Conservation (phyloP, 2,888 invertebrate species). For the Drosophila stalkeri region DNA sequence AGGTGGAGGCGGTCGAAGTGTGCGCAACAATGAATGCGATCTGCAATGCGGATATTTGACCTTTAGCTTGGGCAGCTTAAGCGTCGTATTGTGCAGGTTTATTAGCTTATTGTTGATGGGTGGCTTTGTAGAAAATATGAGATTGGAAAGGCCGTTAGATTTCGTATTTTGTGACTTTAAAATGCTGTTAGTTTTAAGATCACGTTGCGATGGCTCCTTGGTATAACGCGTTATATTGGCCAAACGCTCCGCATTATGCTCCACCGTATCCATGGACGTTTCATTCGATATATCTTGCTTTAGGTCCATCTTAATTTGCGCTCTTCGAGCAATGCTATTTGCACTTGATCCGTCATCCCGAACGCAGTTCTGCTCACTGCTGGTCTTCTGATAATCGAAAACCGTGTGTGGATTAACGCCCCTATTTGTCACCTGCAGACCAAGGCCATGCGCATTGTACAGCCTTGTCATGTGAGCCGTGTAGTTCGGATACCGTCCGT, state of each 20-base stretch:
- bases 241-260: conserved; percentile 12
- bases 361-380: neutral
- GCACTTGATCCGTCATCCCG: neutral
- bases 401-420: neutral
- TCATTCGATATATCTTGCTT: neutral
- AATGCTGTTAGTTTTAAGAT: neutral
- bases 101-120: conserved; percentile 5
- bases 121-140: neutral
- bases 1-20: conserved; percentile 18
- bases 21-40: conserved; percentile 2
- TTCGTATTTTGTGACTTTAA: neutral
- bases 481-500: no score
- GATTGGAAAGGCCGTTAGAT: neutral
- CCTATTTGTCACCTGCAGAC: neutral
- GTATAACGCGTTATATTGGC: neutral
- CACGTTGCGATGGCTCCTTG: neutral
- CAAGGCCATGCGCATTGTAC: neutral
- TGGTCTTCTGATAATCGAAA: neutral
- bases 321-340: neutral
- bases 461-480: neutral
- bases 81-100: conserved; percentile 6
- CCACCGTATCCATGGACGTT: conserved; percentile 25
- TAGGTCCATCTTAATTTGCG: neutral
- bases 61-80: conserved; percentile 8
- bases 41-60: neutral